Base-by-base conservation (phyloP, 2,797 vertebrate species). In the Spheniscus humboldti region DNA sequence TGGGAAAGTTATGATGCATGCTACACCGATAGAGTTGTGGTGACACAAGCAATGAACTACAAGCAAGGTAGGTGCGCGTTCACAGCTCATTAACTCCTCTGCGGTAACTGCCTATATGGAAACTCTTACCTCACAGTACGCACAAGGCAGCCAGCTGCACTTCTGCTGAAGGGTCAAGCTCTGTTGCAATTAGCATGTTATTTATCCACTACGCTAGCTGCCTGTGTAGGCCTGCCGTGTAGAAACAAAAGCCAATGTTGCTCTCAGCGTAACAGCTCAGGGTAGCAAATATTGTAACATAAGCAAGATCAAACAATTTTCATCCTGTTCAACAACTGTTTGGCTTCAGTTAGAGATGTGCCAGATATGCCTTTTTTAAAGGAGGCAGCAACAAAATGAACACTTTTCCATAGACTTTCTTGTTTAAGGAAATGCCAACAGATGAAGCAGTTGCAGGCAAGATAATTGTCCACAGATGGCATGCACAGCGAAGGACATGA, bases 61-160 rank as follows among this genome's bases (percentile, higher is more conserved):
- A 39, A 4, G 55, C 75, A 43, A 74, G 53, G 91, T 3, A 91
- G 74, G 69, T 33, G 83, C 2, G 7, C 3, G 2, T 73, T 94
- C 90, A 95, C 94, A 95, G 96, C 66, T 89, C 96, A 92, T 92
- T 93, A 91, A 93, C 86, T 86, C 55, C 4, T 7, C 83, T 8
- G 64, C 3, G 3, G 52, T 77, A 96, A 83, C 31, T 47, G 76
- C 94, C 93, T 88, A 94, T 52, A 95, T 92, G 94, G 96, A 96
- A 97, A 96, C 77, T 95, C 96, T 95, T 89, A 47, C 57, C 85
- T 91, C 1, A 4, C 12, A 43, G 68, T 1, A n/a, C n/a, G 63
- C 33, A 13, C 25, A 41, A 56, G 33, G 86, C 71, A 95, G 77
- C 12, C 55, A 56, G 86, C 68, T 67, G 85, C 78, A 6, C 45